Percentiles rank a stretch among this genome's conserved stretches.
phyloP scores from a whole-genome alignment of 2,113 vertebrate genomes.

The Cheirogaleus medius region DNA sequence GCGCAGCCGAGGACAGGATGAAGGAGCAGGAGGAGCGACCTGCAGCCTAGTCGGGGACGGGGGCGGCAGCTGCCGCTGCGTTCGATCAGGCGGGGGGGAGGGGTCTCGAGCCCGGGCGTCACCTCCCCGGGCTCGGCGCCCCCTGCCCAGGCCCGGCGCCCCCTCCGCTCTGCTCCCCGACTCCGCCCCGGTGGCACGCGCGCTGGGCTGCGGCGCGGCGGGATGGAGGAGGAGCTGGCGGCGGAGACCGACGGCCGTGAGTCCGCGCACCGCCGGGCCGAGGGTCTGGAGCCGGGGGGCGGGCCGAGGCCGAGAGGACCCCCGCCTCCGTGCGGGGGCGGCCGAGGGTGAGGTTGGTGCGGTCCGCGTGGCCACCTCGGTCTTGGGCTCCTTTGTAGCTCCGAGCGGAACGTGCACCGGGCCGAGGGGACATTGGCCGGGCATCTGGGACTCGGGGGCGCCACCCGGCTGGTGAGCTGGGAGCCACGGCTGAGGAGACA shows the following conservation, averaged over 20 bases:
- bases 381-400: neutral
- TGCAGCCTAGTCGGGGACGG: neutral
- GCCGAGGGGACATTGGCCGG: neutral
- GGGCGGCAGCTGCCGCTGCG: neutral
- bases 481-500: neutral
- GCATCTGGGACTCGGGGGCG: neutral
- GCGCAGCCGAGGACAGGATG: neutral
- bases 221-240: neutral
- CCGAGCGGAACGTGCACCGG: no score
- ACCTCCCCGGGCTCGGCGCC: no score
- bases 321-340: neutral
- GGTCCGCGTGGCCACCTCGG: neutral
- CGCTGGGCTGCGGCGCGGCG: no score
- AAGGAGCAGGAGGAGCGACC: neutral
- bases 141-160: no score
- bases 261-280: rapidly evolving
- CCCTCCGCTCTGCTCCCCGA: no score
- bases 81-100: rapidly evolving
- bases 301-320: neutral
- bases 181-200: neutral
- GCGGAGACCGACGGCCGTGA: slow-evolving; percentile 33
- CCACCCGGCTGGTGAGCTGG: rapidly evolving
- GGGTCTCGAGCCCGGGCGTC: neutral
- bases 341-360: neutral
- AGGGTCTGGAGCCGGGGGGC: rapidly evolving